Base-by-base conservation (phyloP, 2,888 invertebrate genomes). In the Blastobasis adustella region DNA sequence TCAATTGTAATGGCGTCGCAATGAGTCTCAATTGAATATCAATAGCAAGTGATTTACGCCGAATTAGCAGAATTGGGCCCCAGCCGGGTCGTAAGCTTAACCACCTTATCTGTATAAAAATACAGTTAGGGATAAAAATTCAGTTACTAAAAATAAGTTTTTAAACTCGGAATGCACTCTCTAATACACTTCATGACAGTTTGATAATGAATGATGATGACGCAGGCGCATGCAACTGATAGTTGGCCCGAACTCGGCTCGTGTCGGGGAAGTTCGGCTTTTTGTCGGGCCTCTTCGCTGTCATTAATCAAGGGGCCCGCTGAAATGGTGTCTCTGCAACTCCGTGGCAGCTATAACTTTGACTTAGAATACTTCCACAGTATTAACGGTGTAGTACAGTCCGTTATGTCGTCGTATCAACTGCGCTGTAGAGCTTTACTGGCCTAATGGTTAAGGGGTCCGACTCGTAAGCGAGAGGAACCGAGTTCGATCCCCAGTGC, bases 251-350 rank as follows among this genome's bases (percentile, higher is more conserved):
- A 65, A 63, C 62, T 65, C 61, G 37, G 53, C 50, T 50, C 52
- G 53, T 54, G 59, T 54, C 36, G 51, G 36, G 46, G 50, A 58
- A 58, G 57, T 60, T 56, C 43, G 36, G 46, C 51, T 65, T 65
- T 63, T 63, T 60, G 65, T 55, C 57, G 47, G 50, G 9, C 52
- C 38, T 56, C 46, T 48, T 50, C 45, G 47, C 46, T 48, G 52
- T 56, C 59, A 65, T 65, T 62, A 65, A 65, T 65, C 64, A 63
- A 55, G 46, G 51, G 53, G 52, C 44, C 52, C 49, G 46, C 52
- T 49, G 56, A 50, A 52, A 57, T 52, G 49, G 51, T 41, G 51
- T 47, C 52, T 46, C 52, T 50, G 46, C n/a, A n/a, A 10, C n/a
- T 37, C 41, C 7, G 37, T 37, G 10, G 23, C 10, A 10, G 37